Percentiles rank a stretch among this genome's conserved stretches.
phyloP scores from a whole-genome alignment of 2,888 invertebrate genomes.

The Branchipolynoe longqiensis region DNA sequence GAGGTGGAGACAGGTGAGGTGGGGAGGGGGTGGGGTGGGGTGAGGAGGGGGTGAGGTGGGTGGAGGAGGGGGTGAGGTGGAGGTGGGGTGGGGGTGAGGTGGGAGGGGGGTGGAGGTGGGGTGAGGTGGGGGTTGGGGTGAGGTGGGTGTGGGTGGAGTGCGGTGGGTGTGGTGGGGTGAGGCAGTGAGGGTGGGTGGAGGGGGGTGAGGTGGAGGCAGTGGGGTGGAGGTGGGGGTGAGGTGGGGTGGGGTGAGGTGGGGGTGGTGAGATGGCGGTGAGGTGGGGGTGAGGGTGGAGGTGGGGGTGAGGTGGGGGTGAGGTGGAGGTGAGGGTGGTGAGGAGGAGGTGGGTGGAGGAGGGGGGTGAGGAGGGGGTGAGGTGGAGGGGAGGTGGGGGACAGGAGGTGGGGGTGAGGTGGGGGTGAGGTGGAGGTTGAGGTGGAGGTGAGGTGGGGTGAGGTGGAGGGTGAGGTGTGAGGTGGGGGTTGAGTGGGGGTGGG shows the following conservation, averaged over 20 bases:
- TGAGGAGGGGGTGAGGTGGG: no score
- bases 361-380: background rate
- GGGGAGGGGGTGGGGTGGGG: no score
- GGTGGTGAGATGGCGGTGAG: background rate
- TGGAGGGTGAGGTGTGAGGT: background rate
- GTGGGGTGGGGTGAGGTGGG: background rate
- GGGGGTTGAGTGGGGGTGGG: background rate
- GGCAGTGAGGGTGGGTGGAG: no score
- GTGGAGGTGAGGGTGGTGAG: background rate
- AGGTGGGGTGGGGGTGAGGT: no score
- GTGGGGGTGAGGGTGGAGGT: background rate
- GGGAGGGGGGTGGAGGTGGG: no score
- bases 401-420: background rate
- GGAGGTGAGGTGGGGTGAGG: background rate
- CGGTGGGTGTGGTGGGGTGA: no score
- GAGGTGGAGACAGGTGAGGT: no score
- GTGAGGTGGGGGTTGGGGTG: no score
- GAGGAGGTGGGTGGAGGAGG: background rate
- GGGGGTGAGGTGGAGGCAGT: no score
- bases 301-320: background rate
- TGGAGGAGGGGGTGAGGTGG: no score
- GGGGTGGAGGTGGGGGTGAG: no score
- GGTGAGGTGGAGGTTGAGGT: background rate
- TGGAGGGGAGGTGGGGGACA: background rate
- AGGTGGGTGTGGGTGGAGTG: no score